Base-by-base conservation (phyloP, 2,797 vertebrate genomes). In the Arrhamphus sclerolepis region DNA sequence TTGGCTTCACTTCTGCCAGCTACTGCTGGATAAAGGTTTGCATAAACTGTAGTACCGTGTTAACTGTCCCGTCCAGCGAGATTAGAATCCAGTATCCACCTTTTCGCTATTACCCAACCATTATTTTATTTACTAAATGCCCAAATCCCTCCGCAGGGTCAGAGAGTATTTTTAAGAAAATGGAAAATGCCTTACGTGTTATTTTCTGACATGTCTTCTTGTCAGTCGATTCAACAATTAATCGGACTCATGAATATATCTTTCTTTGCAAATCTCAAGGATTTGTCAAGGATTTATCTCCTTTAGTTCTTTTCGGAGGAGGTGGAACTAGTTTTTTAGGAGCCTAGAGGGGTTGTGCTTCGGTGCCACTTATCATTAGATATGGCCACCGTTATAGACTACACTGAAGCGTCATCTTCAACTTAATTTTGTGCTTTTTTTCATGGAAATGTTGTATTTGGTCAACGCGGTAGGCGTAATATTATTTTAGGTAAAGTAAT, bases 41-140 rank as follows among this genome's bases (percentile, higher is more conserved):
- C 76, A 80, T 73, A 53, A 75, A 42, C 71, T 24, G 28, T 43
- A 71, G 19, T 56, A 8, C 19, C 20, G 11, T 50, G 8, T 29
- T 40, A 4, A 20, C 16, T 69, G 20, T 78, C 71, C 71, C 14
- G 1, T 90, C 83, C 83, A 22, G 2, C 4, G 22, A 22, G 4
- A 4, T 18, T 3, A 0, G 0, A 9, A 16, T 82, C 82, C 85
- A 85, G 44, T 8, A 20, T 64, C 90, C 92, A 31, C 50, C 24
- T 88, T 86, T 94, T 92, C 0, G 0, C 18, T 1, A 26, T 28
- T 3, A 34, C 87, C 69, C 42, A 34, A 62, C 89, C 91, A 89
- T 91, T 92, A 92, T 91, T 89, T 93, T 92, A 94, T 93, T 92
- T 93, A 93, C 91, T 91, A 92, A 92, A 91, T 91, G 87, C 81